These are phyloP conservation scores for Trididemnum clinides DNA, from an alignment of 23 tunicate species.

Conservation along the genomic window DNA sequence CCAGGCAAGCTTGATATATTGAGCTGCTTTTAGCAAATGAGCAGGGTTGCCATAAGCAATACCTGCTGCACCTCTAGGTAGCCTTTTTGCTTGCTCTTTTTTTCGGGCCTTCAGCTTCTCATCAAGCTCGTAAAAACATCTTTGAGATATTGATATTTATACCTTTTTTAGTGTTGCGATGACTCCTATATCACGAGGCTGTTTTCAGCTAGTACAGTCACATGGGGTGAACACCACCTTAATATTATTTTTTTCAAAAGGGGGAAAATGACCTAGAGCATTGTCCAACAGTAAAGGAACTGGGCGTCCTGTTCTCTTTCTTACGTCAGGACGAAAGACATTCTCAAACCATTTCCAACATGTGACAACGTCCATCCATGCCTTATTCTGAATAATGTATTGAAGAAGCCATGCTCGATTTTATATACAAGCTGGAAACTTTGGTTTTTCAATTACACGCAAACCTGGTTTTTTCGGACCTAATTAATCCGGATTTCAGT, in stretches of 20 bases:
- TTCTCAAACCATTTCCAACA: constrained; percentile 54
- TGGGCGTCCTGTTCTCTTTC: constrained; percentile 47
- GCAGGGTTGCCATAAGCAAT: constrained; percentile 52
- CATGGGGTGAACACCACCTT: constrained; percentile 31
- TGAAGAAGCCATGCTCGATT: constrained; percentile 43
- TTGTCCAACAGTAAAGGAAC: constrained; percentile 33
- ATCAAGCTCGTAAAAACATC: constrained; percentile 42
- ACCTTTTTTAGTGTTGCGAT: constrained; percentile 52
- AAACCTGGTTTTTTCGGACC: not conserved
- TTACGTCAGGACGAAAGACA: constrained; percentile 43
- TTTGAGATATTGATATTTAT: constrained; percentile 22
- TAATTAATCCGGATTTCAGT: too few relatives aligned
- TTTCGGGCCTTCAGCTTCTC: constrained; percentile 28
- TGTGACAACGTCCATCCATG: constrained; percentile 50
- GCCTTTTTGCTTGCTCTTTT: constrained; percentile 49
- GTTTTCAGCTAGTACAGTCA: constrained; percentile 44
- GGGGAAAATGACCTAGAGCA: constrained; percentile 47
- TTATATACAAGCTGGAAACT: constrained; percentile 32
- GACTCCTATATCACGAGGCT: constrained; percentile 57
- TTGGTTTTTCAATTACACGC: constrained; percentile 43
- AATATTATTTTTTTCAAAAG: constrained; percentile 23
- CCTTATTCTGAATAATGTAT: constrained; percentile 19
- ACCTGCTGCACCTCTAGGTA: constrained; percentile 53
- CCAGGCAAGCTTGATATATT: constrained; percentile 28
- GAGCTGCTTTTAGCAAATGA: constrained; percentile 44